A percentile compares a stretch with the other conserved stretches of the same genome.
Conservation (phyloP, 1,140 invertebrate genomes). For the Bombus consobrinus region DNA sequence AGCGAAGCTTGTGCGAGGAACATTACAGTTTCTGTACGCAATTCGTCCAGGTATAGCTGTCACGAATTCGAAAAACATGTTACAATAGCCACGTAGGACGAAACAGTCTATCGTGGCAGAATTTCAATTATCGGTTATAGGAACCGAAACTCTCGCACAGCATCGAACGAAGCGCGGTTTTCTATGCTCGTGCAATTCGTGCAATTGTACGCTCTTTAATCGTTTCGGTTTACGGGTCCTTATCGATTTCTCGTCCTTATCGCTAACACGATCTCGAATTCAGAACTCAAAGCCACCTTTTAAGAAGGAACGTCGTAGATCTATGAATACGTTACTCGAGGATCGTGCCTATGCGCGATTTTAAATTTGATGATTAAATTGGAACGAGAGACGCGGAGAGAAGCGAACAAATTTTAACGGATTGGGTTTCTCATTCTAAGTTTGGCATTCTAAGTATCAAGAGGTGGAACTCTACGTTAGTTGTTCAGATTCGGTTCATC, state of each 20-base stretch:
- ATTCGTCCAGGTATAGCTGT: background rate
- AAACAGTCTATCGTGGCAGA: constrained; percentile 19
- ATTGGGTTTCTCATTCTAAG: too few relatives aligned
- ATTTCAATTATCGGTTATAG: constrained; percentile 47
- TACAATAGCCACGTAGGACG: constrained; percentile 24
- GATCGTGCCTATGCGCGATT: too few relatives aligned
- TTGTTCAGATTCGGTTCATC: too few relatives aligned
- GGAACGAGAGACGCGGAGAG: too few relatives aligned
- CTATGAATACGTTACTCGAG: too few relatives aligned
- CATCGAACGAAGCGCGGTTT: constrained; percentile 37
- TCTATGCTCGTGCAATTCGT: constrained; percentile 36
- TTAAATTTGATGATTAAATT: too few relatives aligned
- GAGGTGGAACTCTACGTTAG: too few relatives aligned
- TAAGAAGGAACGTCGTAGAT: too few relatives aligned
- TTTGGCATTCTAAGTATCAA: too few relatives aligned
- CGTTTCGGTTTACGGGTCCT: constrained; percentile 45
- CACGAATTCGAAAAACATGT: background rate
- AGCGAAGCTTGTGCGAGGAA: background rate
- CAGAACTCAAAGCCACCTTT: constrained; percentile 50
- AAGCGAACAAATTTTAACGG: too few relatives aligned
- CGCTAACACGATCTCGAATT: constrained; percentile 59
- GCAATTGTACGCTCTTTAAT: constrained; percentile 47
- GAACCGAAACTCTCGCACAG: constrained; percentile 35
- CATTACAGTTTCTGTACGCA: background rate
- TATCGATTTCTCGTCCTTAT: constrained; percentile 61